Percentiles rank a stretch among this genome's conserved stretches.
These are phyloP conservation scores for Zhengitettix transpicula DNA, from an alignment of 2,888 invertebrate species.

Conservation along the genomic window DNA sequence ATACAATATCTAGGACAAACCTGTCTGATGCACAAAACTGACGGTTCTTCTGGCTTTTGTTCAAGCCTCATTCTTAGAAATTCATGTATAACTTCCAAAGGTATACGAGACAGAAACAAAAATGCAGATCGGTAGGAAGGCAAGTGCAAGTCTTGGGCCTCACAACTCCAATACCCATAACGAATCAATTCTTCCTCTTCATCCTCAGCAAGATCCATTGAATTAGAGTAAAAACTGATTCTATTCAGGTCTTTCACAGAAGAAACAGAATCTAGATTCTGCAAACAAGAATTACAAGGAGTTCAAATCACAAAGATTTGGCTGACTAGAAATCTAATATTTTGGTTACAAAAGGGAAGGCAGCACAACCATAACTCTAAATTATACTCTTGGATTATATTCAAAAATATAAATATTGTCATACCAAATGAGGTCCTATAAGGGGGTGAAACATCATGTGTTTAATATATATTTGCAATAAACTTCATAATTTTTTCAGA, in stretches of 20 bases:
- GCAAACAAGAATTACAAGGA: not conserved
- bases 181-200: slow-evolving; percentile 33
- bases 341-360: no score
- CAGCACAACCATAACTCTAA: no score
- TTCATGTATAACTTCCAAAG: slow-evolving; percentile 84
- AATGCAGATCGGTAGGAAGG: slow-evolving; percentile 74
- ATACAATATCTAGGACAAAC: slow-evolving; percentile 23
- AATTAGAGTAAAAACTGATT: not conserved
- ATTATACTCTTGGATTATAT: no score
- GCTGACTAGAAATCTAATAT: not conserved
- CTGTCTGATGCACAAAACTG: slow-evolving; percentile 72
- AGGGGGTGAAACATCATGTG: no score
- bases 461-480: no score
- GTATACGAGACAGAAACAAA: slow-evolving; percentile 69
- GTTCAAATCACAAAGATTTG: not conserved
- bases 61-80: slow-evolving; percentile 74
- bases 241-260: not conserved
- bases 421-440: no score
- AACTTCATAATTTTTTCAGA: no score
- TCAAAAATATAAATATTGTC: no score
- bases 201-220: not conserved
- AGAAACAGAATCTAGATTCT: not conserved
- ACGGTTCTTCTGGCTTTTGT: slow-evolving; percentile 65
- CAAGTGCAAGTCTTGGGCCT: slow-evolving; percentile 56
- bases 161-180: slow-evolving; percentile 62